phyloP scores from a whole-genome alignment of 2,797 vertebrate genomes.

The Perdix hodgsoniae region DNA sequence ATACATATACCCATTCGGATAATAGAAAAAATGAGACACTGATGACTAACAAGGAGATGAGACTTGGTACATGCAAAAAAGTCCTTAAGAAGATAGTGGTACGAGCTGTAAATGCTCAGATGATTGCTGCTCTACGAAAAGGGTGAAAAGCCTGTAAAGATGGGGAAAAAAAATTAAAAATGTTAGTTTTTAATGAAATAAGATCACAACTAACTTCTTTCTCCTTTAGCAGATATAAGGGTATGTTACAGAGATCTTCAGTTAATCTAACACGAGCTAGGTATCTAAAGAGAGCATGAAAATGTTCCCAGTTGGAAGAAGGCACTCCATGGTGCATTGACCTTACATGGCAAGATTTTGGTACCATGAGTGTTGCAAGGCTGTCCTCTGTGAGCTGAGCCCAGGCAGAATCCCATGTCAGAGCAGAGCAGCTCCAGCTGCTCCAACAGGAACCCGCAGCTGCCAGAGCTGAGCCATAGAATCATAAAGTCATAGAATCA shows the following conservation, averaged over 20 bases:
- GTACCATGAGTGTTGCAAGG: too few species aligned
- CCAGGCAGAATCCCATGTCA: too few species aligned
- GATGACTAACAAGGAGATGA: not conserved
- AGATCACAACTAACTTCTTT: not conserved
- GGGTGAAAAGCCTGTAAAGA: not conserved
- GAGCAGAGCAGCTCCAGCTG: too few species aligned
- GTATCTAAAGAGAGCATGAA: not conserved
- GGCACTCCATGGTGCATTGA: too few species aligned
- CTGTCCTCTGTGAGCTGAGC: too few species aligned
- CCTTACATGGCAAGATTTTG: too few species aligned
- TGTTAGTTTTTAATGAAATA: not conserved
- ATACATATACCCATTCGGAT: constrained; percentile 8
- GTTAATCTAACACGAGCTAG: not conserved
- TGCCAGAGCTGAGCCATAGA: too few species aligned
- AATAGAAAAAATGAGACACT: constrained; percentile 13
- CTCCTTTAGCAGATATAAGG: fast-evolving
- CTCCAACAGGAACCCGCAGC: too few species aligned
- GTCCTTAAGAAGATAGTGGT: not conserved
- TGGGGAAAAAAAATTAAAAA: not conserved
- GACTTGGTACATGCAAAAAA: not conserved
- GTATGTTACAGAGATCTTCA: not conserved
- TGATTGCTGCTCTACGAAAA: not conserved
- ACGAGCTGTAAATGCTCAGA: not conserved
- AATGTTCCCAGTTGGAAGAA: not conserved
- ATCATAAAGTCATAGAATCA: too few species aligned